Evolutionary conservation across 2,888 invertebrate species (phyloP), one percentile per base, ranked within the genome.

Genomic region (Ectobius pallidus): DNA sequence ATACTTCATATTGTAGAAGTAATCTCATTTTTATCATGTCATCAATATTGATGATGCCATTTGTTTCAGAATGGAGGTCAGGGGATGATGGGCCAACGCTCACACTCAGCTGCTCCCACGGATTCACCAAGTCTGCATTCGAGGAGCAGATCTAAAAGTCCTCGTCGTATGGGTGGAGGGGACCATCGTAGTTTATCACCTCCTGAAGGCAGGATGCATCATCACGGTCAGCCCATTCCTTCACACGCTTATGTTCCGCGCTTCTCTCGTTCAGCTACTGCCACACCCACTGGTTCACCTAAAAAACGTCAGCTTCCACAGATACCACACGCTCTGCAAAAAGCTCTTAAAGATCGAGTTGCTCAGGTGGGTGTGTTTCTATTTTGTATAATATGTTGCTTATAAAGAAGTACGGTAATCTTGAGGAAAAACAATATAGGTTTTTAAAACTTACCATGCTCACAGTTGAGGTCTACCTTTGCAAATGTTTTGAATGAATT

Each of bases 281-380:
- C 94, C 78, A 96, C 96, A 70, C 97, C 97, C 70, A 95, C 95
- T 73, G 95, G 96, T 75, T 96, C 96, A 77, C 96, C 97, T 69
- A 97, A 97, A 86, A 97, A 97, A 86, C 89, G 98, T 78, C 97
- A 97, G 85, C 89, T 98, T 81, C 98, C 98, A 78, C 95, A 96
- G 85, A 96, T 97, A 82, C 97, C 97, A 69, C 85, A 87, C 82
- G 85, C 85, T 79, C 85, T 88, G 75, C 89, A 91, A 78, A 85
- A 90, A 78, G 89, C 90, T 68, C 86, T 90, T 77, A 90, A 91
- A 79, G 92, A 92, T 79, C 88, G 92, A 80, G 89, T 91, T 78
- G 87, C 89, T 73, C 78, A 79, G 76, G 79, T 80, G 75, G 73
- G n/a, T n/a, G n/a, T n/a, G n/a, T n/a, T n/a, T n/a, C n/a, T n/a